Percentiles rank a stretch among this genome's conserved stretches.
Conservation (phyloP, 2,113 vertebrate species). For the Mobula birostris region DNA sequence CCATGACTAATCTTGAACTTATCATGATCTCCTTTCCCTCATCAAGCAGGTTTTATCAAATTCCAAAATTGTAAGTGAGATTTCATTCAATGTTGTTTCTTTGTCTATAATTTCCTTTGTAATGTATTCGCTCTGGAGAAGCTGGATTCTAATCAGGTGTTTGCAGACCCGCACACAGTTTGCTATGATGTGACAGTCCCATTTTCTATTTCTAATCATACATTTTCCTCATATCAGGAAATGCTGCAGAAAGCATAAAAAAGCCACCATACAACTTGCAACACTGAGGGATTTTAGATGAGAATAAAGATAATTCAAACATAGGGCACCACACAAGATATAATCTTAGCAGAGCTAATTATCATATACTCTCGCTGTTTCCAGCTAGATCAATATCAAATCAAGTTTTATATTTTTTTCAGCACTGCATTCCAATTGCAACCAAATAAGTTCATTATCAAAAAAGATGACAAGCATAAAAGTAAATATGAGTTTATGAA, state of each 20-base stretch:
- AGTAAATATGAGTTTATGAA: background rate
- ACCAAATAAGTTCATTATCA: background rate
- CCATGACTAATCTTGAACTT: background rate
- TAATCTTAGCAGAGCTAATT: background rate
- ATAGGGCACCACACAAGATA: background rate
- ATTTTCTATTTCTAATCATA: background rate
- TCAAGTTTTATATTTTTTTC: background rate
- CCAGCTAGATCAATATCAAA: background rate
- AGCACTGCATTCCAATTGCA: background rate
- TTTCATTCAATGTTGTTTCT: background rate
- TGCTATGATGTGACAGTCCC: background rate
- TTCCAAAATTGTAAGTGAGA: background rate
- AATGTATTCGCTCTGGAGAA: background rate
- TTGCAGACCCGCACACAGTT: background rate
- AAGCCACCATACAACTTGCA: background rate
- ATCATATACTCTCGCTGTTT: background rate
- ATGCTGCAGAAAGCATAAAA: background rate
- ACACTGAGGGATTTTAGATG: background rate
- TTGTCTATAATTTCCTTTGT: background rate
- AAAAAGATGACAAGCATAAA: background rate
- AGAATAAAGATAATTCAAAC: background rate
- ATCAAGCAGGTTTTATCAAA: background rate
- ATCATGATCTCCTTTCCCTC: background rate
- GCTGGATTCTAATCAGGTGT: background rate
- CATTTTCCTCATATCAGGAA: background rate